Conservation (phyloP, 2,888 invertebrate genomes). For the Eupithecia exiguata region DNA sequence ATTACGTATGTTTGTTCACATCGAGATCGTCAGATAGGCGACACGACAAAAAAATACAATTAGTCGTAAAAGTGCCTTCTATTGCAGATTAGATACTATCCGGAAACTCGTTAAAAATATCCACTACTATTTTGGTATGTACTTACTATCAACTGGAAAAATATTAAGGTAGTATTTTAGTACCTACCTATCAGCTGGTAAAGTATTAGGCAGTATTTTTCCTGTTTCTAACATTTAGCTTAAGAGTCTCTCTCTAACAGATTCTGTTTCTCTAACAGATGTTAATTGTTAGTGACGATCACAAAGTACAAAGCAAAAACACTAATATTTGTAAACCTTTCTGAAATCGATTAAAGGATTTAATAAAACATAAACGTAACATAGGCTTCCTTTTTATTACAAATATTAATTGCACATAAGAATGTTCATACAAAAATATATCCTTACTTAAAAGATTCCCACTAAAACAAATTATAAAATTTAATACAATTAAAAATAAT, state of each 20-base stretch:
- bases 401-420: constrained; percentile 83
- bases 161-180: no score
- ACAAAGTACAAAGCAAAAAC: not conserved
- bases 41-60: constrained; percentile 18
- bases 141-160: not conserved
- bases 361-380: constrained; percentile 59
- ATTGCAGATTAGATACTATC: constrained; percentile 7
- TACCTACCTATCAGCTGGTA: no score
- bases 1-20: constrained; percentile 15
- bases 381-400: constrained; percentile 79
- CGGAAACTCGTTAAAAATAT: not conserved
- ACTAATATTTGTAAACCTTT: not conserved
- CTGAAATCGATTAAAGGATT: not conserved
- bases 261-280: not conserved
- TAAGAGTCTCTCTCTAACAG: not conserved
- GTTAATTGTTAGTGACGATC: not conserved
- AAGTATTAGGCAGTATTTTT: not conserved
- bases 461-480: constrained; percentile 78
- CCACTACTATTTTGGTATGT: not conserved
- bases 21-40: constrained; percentile 14
- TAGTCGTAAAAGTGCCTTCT: not conserved
- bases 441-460: constrained; percentile 78
- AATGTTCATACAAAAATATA: constrained; percentile 83
- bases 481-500: constrained; percentile 54
- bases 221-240: not conserved